Conservation (phyloP, 2,888 invertebrate species). For the Gari tellinella region DNA sequence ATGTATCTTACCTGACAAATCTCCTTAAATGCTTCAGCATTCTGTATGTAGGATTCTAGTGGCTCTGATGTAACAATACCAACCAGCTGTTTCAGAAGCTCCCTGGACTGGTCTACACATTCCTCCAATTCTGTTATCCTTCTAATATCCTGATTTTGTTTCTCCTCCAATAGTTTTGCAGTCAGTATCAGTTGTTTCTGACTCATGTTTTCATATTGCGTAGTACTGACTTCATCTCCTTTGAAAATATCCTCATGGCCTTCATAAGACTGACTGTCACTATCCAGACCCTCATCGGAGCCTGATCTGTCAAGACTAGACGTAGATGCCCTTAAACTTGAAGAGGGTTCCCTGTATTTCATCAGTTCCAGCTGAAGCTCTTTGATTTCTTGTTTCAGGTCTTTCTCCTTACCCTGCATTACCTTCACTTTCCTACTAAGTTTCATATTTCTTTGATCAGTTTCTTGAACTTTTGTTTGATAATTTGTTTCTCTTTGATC, state of each 20-base stretch:
- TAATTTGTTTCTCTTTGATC: conserved; percentile 55
- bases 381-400: conserved; percentile 59
- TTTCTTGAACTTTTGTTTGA: conserved; percentile 52
- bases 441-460: conserved; percentile 52
- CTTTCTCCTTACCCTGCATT: conserved; percentile 50
- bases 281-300: conserved; percentile 47
- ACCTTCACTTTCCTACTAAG: conserved; percentile 52
- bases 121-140: conserved; percentile 40
- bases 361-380: conserved; percentile 52
- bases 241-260: conserved; percentile 51
- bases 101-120: not conserved
- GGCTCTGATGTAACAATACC: conserved; percentile 38
- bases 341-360: conserved; percentile 28
- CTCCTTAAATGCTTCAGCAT: conserved; percentile 37
- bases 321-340: conserved; percentile 43
- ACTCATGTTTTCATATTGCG: conserved; percentile 47
- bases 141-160: conserved; percentile 40
- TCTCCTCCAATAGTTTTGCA: conserved; percentile 49
- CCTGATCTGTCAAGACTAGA: conserved; percentile 57
- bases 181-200: conserved; percentile 50
- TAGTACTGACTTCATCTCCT: conserved; percentile 17
- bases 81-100: conserved; percentile 31
- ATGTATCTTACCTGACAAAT: conserved; percentile 32
- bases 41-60: conserved; percentile 36
- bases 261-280: conserved; percentile 40